Conservation (phyloP, 1,140 invertebrate species). For the Patella vulgata region DNA sequence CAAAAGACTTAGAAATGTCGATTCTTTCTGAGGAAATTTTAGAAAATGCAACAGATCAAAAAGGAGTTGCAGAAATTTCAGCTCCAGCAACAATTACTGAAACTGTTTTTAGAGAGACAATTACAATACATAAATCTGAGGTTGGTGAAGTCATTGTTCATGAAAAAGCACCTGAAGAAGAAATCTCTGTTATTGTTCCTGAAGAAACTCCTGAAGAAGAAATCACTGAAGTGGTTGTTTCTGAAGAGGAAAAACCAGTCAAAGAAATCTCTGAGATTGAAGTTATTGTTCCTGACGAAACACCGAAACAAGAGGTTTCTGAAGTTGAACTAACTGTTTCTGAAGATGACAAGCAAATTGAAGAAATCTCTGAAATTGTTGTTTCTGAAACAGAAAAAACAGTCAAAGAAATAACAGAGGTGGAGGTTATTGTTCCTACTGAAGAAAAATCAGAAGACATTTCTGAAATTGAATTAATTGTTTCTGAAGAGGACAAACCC, state of each 20-base stretch:
- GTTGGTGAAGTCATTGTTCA: slow-evolving; percentile 7
- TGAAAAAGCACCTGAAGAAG: slow-evolving; percentile 18
- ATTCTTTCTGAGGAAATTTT: slow-evolving; percentile 4
- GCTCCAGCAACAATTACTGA: neutral
- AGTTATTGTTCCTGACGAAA: slow-evolving; percentile 1
- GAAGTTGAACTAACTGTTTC: slow-evolving; percentile 11
- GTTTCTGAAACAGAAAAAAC: slow-evolving; percentile 2
- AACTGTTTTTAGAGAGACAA: neutral
- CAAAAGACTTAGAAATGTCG: too few relatives aligned
- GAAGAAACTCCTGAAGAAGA: slow-evolving; percentile 23
- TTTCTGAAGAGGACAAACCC: too few relatives aligned
- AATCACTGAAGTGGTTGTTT: slow-evolving; percentile 12
- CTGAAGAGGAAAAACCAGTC: slow-evolving; percentile 8
- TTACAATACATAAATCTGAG: too few relatives aligned
- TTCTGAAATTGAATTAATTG: too few relatives aligned
- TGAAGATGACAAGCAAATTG: neutral
- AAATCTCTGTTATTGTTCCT: slow-evolving; percentile 13
- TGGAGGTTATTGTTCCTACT: slow-evolving; percentile 23
- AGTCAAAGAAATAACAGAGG: neutral
- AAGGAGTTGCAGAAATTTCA: neutral
- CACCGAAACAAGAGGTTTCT: slow-evolving; percentile 12
- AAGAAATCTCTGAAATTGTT: neutral
- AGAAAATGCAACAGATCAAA: neutral
- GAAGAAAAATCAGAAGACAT: too few relatives aligned
- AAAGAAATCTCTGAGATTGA: neutral